Base-by-base conservation (phyloP, 1,140 invertebrate species). In the Cecropterus lyciades region DNA sequence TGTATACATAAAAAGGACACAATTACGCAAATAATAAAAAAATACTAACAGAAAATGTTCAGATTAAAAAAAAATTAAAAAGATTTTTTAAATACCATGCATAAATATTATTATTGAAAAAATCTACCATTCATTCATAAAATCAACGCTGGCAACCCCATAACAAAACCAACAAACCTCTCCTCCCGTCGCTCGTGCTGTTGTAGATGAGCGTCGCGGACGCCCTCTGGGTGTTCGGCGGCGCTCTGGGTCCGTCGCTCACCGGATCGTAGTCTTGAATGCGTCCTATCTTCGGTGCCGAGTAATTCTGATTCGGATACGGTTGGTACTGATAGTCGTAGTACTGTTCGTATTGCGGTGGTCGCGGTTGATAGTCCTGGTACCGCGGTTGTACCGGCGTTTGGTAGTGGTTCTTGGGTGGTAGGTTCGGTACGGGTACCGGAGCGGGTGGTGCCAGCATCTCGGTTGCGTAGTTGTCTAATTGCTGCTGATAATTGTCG, bases 201-300 rank as follows among this genome's bases (percentile, higher is more conserved):
- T 96, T 97, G 88, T 98, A 98, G 79, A 98, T 97, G 68, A 98
- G 93, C 40, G 97, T 98, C 17, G 95, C 94, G 27, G 94, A 94
- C 78, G 95, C 95, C 77, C 96, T 93, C 66, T 95, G 94, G 1
- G 96, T 96, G 82, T 96, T 96, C 0, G 96, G 96, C 51, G 94
- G 93, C 52, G 93, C 93, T 65, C 95, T 93, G n/a, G 95, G 95
- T 37, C 94, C 94, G 75, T 95, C 95, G 72, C 93, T 95, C 65
- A 96, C 79, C 6, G 96, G 96, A 91, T 97, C 96, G 79, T 97
- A 97, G 84, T 97, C 96, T 49, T 95, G 95, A 68, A 97, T 97
- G 89, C 95, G 95, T 15, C 96, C 96, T 64, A 95, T 92, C 67
- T 87, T 87, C 69, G 82, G 86, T 27, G 78, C 79, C 3, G 67